phyloP scores from a whole-genome alignment of 2,113 vertebrate genomes.

The Poecilia latipinna region DNA sequence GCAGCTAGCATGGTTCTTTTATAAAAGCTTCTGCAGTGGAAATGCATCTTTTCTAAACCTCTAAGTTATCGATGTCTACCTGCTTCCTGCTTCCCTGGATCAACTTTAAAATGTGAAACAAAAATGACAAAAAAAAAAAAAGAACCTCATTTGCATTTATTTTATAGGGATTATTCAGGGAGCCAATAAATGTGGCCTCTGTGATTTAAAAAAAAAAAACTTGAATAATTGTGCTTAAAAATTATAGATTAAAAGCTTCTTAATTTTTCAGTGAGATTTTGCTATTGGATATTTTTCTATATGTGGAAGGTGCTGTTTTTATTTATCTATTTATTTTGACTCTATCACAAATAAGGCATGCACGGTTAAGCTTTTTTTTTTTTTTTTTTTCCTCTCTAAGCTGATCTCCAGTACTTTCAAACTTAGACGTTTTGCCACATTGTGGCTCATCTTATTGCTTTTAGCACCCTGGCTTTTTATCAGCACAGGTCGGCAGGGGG shows the following conservation, averaged over 20 bases:
- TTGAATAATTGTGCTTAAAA: background rate
- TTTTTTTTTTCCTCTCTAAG: background rate
- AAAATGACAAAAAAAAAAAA: background rate
- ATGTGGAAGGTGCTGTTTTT: background rate
- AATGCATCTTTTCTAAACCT: background rate
- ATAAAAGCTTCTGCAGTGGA: background rate
- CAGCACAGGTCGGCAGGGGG: slow-evolving; percentile 30
- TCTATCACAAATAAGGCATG: too few relatives aligned
- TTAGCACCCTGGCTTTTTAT: slow-evolving; percentile 2
- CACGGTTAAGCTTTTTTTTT: too few relatives aligned
- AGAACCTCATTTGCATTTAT: background rate
- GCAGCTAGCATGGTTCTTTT: background rate
- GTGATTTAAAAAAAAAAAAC: too few relatives aligned
- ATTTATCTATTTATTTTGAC: background rate
- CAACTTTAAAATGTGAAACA: background rate
- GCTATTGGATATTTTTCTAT: background rate
- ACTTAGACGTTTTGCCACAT: background rate
- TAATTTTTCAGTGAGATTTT: background rate
- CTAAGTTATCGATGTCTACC: background rate
- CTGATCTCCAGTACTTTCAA: background rate
- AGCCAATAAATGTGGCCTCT: background rate
- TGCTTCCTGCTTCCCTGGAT: background rate
- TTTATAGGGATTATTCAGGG: background rate
- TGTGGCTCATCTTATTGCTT: background rate
- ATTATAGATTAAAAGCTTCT: background rate